Percentiles rank a stretch among this genome's conserved stretches.
Conservation (phyloP, 1,140 invertebrate species). For the Neuroterus valhalla region DNA sequence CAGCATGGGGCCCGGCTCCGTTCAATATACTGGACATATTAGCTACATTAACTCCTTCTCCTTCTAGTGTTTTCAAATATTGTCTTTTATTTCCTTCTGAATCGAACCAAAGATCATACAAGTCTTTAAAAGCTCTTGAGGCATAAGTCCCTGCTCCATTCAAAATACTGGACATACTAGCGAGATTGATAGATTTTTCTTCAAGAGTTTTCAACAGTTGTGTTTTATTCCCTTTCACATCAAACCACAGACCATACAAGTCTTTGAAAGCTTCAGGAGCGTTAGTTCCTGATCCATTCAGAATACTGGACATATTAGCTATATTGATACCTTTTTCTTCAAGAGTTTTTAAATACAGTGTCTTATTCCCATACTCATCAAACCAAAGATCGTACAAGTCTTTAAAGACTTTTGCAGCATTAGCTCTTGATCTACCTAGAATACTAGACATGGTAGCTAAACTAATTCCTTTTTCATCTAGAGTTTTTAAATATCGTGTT, state of each 20-base stretch:
- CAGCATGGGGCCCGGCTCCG: too few relatives aligned
- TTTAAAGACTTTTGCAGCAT: slow-evolving; percentile 36
- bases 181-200: slow-evolving; percentile 20
- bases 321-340: slow-evolving; percentile 38
- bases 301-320: slow-evolving; percentile 12
- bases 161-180: slow-evolving; percentile 36
- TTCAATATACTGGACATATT: not conserved
- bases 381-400: slow-evolving; percentile 43
- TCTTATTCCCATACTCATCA: too few relatives aligned
- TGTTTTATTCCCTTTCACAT: too few relatives aligned
- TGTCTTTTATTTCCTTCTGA: not conserved
- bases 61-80: not conserved
- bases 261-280: slow-evolving; percentile 45
- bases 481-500: too few relatives aligned
- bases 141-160: not conserved
- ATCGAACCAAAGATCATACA: not conserved
- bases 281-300: slow-evolving; percentile 41
- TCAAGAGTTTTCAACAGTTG: slow-evolving; percentile 41
- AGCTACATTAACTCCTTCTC: not conserved
- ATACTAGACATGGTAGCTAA: not conserved
- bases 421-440: too few relatives aligned
- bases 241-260: slow-evolving; percentile 55
- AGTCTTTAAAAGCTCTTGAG: not conserved
- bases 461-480: not conserved
- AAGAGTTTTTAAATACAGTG: too few relatives aligned